phyloP scores from a whole-genome alignment of 2,113 vertebrate genomes.

The Probosciger aterrimus region DNA sequence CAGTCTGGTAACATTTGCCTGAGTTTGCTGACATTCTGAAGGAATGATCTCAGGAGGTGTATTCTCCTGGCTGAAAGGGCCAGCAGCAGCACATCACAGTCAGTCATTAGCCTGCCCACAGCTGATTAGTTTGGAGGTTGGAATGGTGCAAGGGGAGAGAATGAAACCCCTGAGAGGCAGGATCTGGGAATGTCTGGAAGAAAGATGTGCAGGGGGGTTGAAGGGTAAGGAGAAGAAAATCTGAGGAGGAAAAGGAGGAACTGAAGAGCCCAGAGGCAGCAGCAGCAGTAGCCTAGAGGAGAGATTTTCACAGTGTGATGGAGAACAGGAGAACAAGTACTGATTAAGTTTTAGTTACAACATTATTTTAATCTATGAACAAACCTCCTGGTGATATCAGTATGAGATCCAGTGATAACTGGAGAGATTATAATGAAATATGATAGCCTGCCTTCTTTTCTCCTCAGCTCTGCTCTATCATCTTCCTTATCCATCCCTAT shows the following conservation, averaged over 20 bases:
- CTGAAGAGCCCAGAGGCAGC: not conserved
- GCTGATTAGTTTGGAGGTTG: not conserved
- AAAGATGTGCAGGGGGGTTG: not conserved
- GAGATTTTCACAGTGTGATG: not conserved
- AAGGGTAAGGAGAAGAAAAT: not conserved
- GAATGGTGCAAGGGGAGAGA: not conserved
- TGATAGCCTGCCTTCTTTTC: not conserved
- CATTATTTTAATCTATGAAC: not conserved
- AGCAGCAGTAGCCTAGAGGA: not conserved
- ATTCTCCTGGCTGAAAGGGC: conserved; percentile 3
- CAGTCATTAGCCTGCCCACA: not conserved
- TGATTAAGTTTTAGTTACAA: not conserved
- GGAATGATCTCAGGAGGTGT: conserved; percentile 15
- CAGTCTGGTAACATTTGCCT: not conserved
- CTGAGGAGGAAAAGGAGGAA: not conserved
- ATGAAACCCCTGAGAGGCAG: not conserved
- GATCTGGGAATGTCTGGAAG: not conserved
- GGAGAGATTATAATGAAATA: not conserved
- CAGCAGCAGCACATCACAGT: not conserved
- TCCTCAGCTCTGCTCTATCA: not conserved
- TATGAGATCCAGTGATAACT: not conserved
- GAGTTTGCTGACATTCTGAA: conserved; percentile 43
- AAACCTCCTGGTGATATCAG: conserved; percentile 11
- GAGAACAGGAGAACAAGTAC: not conserved
- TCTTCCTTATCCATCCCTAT: not conserved